Evolutionary conservation across 1,140 invertebrate genomes (phyloP), one percentile per base, ranked within the genome.

Genomic region (Pantala flavescens): DNA sequence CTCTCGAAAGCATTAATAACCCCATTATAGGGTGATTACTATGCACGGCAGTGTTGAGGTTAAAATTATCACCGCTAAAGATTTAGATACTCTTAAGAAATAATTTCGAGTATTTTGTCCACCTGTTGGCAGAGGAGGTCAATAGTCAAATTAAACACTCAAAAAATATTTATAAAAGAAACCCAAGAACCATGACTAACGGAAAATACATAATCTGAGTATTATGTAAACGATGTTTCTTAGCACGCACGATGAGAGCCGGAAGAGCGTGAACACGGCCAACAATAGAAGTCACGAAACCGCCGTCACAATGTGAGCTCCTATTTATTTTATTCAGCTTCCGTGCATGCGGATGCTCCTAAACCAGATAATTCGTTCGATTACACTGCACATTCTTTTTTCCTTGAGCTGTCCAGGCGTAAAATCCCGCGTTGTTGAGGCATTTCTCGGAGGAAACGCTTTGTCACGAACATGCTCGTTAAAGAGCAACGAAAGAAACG

Each of bases 111-210:
- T 14, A 19, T 63, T 63, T 63, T 16, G 49, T 36, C n/a, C 49
- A 63, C 49, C 49, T 63, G 49, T 63, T 63, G 28, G 28, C 28
- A 9, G 28, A 36, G 28, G 28, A 21, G 49, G 49, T 63, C 49
- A 63, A 63, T 63, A 12, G 49, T 63, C 49, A 63, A 63, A 63
- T 63, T 63, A 63, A 63, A 63, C 14, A 63, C 14, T 19, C 14
- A 63, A 63, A 63, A 63, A 63, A 63, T 63, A 63, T 63, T 19
- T 63, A 63, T 63, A 63, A 63, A 63, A 63, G 49, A 63, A 63
- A 63, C 49, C 49, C 49, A 63, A 63, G 49, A 63, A 63, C 49
- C 49, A 21, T 63, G 49, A 63, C 49, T 63, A 63, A 63, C 49
- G 49, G 49, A 63, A 63, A 63, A 63, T 63, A 63, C 49, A 63